Evolutionary conservation across 2,888 invertebrate species (phyloP), one percentile per base, ranked within the genome.

Genomic region (Syrphus vitripennis): DNA sequence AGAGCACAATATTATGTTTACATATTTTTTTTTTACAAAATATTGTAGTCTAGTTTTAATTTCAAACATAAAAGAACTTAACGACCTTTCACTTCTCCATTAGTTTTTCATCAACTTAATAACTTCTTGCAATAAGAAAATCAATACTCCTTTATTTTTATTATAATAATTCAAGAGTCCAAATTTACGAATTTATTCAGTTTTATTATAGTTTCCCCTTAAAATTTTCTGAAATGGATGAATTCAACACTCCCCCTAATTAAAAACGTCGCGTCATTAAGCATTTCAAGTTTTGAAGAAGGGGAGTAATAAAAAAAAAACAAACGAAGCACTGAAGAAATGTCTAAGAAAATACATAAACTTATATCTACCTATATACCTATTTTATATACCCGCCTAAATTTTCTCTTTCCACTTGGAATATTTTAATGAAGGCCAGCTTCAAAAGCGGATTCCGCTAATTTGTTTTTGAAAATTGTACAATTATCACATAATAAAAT

Each of bases 401-500:
- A 61, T 63, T 29, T 14, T 21, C 67, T 50, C 31, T 50, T 50
- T 50, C 34, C 48, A 34, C 5, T 67, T 31, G 48, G 31, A 50
- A 50, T 67, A 19, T 50, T 59, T 67, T 67, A 78, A 74, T 83
- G 59, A 45, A 10, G 65, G 67, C 45, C 61, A 69, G 70, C 55
- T 57, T 65, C 59, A 72, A 69, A 71, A 76, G 53, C 53, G 72
- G 76, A 80, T 80, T 76, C 71, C 80, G 79, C 75, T 84, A 84
- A 84, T 84, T 80, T 80, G 84, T 65, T 71, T 80, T 80, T 80
- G 71, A 72, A 59, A 84, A 79, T 71, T 80, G 75, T 71, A 69
- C 80, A 61, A 77, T 80, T 84, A 61, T 67, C 84, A 84, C 84
- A 81, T 80, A 72, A 84, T 84, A 80, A 80, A 84, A 76, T 84